Conservation (phyloP, 2,797 vertebrate species). For the Sebastes iracundus region DNA sequence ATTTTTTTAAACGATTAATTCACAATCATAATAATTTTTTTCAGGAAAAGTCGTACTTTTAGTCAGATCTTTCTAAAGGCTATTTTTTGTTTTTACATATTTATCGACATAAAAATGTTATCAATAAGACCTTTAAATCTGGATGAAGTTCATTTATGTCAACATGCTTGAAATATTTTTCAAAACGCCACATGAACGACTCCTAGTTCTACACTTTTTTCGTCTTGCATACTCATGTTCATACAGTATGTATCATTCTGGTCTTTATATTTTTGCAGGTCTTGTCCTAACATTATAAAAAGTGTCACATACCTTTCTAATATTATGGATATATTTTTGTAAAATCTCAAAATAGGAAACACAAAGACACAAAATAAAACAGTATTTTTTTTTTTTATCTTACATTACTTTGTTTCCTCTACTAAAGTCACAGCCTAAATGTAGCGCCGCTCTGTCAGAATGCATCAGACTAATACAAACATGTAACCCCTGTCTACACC, state of each 20-base stretch:
- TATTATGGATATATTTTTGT: background rate
- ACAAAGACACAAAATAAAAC: background rate
- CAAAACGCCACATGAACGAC: background rate
- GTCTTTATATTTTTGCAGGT: background rate
- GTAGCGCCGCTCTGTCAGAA: background rate
- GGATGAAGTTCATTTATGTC: background rate
- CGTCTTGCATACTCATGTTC: background rate
- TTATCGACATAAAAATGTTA: too few species aligned
- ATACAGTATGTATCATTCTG: background rate
- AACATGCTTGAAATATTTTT: background rate
- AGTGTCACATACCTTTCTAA: background rate
- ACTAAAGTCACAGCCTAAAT: background rate
- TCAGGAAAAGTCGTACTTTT: too few species aligned
- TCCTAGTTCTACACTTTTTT: too few species aligned
- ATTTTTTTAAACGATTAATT: too few species aligned
- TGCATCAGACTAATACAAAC: background rate
- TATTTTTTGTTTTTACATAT: too few species aligned
- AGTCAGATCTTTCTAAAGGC: too few species aligned
- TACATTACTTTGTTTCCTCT: background rate
- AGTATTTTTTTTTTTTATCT: fast-evolving
- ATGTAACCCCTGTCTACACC: background rate
- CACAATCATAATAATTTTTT: too few species aligned
- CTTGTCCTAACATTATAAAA: background rate
- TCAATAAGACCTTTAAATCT: background rate
- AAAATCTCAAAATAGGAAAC: background rate